phyloP scores from a whole-genome alignment of 2,888 invertebrate species.

The Nematopogon swammerdamellus region DNA sequence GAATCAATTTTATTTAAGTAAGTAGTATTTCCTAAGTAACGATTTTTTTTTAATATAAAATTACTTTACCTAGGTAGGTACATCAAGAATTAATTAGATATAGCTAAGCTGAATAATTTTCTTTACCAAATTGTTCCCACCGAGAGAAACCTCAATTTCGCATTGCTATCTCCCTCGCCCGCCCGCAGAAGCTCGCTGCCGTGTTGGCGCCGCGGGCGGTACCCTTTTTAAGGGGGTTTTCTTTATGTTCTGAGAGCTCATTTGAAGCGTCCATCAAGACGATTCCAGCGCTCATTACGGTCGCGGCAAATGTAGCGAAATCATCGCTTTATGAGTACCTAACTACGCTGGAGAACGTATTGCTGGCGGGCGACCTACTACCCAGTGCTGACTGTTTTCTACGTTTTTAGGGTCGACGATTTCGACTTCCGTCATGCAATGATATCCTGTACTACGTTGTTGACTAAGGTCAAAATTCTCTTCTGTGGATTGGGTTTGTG shows the following conservation, averaged over 20 bases:
- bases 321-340: slow-evolving; percentile 34
- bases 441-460: no score
- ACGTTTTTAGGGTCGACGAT: not conserved
- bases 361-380: not conserved
- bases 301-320: slow-evolving; percentile 59
- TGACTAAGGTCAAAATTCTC: no score
- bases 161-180: no score
- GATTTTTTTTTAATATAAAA: no score
- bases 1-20: no score
- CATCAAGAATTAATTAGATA: no score
- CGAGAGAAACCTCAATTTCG: no score
- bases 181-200: slow-evolving; percentile 5
- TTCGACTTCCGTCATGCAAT: not conserved
- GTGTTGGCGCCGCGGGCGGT: slow-evolving; percentile 38
- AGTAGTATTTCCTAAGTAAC: no score
- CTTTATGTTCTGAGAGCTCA: slow-evolving; percentile 60
- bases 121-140: no score
- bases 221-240: slow-evolving; percentile 57
- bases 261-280: slow-evolving; percentile 65
- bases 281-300: slow-evolving; percentile 63
- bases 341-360: not conserved
- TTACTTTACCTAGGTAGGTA: no score
- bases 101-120: no score
- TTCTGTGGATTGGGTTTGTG: no score
- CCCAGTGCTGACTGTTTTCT: not conserved